Base-by-base conservation (phyloP, 2,113 vertebrate genomes). In the Ondatra zibethicus region DNA sequence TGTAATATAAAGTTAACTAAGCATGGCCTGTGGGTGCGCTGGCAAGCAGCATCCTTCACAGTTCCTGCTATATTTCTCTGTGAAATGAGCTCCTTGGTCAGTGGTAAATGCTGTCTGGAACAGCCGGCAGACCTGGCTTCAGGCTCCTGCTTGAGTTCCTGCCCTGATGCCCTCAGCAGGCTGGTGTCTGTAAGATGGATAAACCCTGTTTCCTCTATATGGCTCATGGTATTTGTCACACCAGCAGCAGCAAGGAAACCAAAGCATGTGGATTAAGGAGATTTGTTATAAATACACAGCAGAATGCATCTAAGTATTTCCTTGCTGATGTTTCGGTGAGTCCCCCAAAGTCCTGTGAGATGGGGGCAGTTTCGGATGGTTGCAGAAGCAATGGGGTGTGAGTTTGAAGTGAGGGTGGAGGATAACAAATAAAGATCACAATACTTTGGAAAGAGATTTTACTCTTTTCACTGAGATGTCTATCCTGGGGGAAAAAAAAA, bases 391-490 rank as follows among this genome's bases (percentile, higher is more conserved):
- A 39, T 50, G 89, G 33, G 58, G 1, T 13, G 0, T 52, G 58
- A 93, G 33, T 33, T 8, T 80, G 50, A 19, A 39, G 29, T 12
- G 84, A 78, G 89, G 55, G 36, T 45, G 11, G 45, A 10, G 19
- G 76, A 88, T 65, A 68, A 7, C 82, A 72, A 58, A 55, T 42
- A 93, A 86, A 94, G 21, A 63, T 47, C 88, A 29, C 65, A 85
- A 76, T 14, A 65, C 77, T 93, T 36, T 84, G 84, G 82, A 81
- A 50, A 23, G 63, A 96, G 33, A 45, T 73, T 92, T 90, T 87
- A 78, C 86, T 91, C 29, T 45, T 93, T 52, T 73, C 52, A 36
- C 25, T 25, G 70, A 42, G 63, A 55, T 47, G 33, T 33, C 47
- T 50, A 65, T 88, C 50, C 39, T 73, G 4, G 61, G 47, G 78